Evolutionary conservation across 2,888 invertebrate genomes (phyloP), one percentile per base, ranked within the genome.

Genomic region (Erebia palarica): DNA sequence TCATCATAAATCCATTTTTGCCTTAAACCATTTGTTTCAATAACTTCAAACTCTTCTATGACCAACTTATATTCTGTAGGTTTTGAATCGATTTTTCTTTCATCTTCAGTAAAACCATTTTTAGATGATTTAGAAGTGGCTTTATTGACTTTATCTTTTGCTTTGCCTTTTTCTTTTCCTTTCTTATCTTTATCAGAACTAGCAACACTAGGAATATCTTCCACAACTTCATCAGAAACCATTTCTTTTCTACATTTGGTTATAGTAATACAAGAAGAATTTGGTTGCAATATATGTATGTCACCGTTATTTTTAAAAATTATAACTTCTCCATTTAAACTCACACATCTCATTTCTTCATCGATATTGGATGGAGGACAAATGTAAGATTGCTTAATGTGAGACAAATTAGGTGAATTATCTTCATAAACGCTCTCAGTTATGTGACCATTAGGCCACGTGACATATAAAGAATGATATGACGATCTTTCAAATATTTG

Each of bases 381-480:
- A 53, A 84, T 63, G 75, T 85, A 82, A 77, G 81, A 86, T 78
- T 92, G 92, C 74, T 90, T 93, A 11, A 93, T 86, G 73, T 92
- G 90, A 55, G 88, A 88, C 69, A 93, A 81, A 65, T 75, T 73
- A 14, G 83, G 72, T 2, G 87, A 87, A 77, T 90, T 87, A 4
- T 81, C 73, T 73, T 86, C 84, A 77, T 92, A 82, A 21, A 93
- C 83, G 71, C 83, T 89, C 78, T 92, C 90, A 10, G 89, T 89
- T 10, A 91, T 83, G 49, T 89, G 83, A 1, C 93, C 93, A 75
- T 91, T 93, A 1, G 92, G 92, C 90, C 92, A 93, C 4, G 92
- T 89, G 21, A 91, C 76, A 74, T 77, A 82, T 55, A 92, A 75
- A 1, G 89, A 86, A 79, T 91, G 81, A 80, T 79, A 90, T 55